These are phyloP conservation scores for Gila orcuttii DNA, from an alignment of 2,113 vertebrate species.

Conservation along the genomic window DNA sequence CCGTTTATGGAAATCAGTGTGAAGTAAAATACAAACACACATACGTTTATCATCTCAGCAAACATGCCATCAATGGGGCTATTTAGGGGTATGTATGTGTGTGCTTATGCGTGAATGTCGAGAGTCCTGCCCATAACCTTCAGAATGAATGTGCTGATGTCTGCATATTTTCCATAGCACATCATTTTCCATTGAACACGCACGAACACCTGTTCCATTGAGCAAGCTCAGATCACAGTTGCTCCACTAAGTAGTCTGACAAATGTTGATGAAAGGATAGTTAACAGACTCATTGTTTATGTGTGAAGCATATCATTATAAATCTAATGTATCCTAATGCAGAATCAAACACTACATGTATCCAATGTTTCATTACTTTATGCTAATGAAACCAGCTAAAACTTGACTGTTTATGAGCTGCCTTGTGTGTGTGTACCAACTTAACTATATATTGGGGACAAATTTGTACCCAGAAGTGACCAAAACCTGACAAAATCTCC, in stretches of 20 bases:
- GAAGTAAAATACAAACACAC: neutral
- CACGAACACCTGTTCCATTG: constrained; percentile 35
- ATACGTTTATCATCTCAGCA: neutral
- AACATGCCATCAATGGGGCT: neutral
- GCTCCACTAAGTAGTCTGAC: neutral
- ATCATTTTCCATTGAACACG: constrained; percentile 34
- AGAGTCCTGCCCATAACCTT: constrained; percentile 33
- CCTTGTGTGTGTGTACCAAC: neutral
- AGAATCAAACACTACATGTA: neutral
- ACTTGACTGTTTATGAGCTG: neutral
- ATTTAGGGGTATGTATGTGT: constrained; percentile 8
- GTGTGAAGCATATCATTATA: neutral
- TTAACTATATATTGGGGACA: too few species aligned
- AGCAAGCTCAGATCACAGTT: neutral
- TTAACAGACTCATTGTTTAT: neutral
- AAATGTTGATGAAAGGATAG: neutral
- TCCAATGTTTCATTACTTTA: neutral
- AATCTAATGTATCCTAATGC: neutral
- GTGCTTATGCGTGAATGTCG: neutral
- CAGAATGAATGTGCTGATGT: constrained; percentile 42
- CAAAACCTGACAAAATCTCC: too few species aligned
- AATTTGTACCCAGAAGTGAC: too few species aligned
- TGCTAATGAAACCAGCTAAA: neutral
- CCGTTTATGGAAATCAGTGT: neutral
- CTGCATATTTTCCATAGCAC: constrained; percentile 43